phyloP scores from a whole-genome alignment of 1,140 invertebrate genomes.

The Lepidurus packardi region DNA sequence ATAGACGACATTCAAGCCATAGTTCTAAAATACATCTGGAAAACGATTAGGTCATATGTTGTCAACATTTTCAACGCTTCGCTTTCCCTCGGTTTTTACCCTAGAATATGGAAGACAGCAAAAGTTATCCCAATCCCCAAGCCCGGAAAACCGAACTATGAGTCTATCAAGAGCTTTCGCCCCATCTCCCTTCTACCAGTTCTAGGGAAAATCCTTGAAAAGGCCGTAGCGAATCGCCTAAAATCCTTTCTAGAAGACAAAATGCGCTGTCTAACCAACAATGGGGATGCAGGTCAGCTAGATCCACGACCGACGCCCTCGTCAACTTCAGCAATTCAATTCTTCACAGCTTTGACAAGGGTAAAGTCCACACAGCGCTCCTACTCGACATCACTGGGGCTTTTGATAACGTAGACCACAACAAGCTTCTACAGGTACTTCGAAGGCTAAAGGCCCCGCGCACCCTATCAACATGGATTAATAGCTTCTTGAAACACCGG shows the following conservation, averaged over 20 bases:
- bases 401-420: background rate
- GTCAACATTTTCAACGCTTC: slow-evolving; percentile 19
- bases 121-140: slow-evolving; percentile 15
- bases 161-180: background rate
- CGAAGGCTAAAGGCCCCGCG: too few species aligned
- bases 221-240: background rate
- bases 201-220: slow-evolving; percentile 24
- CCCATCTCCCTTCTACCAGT: slow-evolving; percentile 19
- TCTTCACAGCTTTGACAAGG: background rate
- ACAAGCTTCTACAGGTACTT: background rate
- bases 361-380: slow-evolving; percentile 15
- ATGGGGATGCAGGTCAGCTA: background rate
- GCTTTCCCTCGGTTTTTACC: background rate
- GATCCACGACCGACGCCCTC: slow-evolving; percentile 3
- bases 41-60: background rate
- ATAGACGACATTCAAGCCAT: background rate
- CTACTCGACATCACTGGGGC: slow-evolving; percentile 14
- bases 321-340: background rate
- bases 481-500: too few species aligned
- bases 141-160: slow-evolving; percentile 17
- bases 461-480: too few species aligned
- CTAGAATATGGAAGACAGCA: background rate
- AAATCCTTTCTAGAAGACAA: background rate
- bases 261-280: slow-evolving; percentile 16
- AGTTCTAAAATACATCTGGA: background rate